Conservation (phyloP, 2,113 vertebrate species). For the Oryzias melastigma region DNA sequence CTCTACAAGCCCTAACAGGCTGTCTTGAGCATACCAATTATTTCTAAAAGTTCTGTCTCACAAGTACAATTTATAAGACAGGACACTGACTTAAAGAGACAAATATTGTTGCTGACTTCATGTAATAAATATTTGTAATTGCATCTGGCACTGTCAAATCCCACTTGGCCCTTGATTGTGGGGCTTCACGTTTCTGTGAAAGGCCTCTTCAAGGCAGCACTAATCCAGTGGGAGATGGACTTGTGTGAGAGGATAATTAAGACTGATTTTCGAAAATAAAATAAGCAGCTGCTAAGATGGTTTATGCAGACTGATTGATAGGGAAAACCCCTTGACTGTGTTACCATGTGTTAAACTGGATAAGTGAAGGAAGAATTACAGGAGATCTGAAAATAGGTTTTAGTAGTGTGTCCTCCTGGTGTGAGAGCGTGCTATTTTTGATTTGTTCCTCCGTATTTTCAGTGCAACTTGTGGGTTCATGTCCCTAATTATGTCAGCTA, state of each 20-base stretch:
- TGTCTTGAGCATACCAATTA: conserved; percentile 33
- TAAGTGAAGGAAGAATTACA: not conserved
- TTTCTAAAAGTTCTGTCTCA: conserved; percentile 21
- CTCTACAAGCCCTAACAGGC: conserved; percentile 26
- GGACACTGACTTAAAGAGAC: conserved; percentile 18
- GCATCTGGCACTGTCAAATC: conserved; percentile 5
- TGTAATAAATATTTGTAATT: conserved; percentile 36
- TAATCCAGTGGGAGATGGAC: not conserved
- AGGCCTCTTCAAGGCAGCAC: not conserved
- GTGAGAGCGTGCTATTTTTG: too few species aligned
- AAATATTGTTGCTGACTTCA: conserved; percentile 36
- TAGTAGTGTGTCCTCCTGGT: not conserved
- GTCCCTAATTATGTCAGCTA: too few species aligned
- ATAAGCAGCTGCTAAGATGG: not conserved
- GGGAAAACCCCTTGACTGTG: not conserved
- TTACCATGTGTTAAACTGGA: not conserved
- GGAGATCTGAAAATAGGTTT: not conserved
- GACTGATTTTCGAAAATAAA: not conserved
- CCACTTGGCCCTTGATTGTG: not conserved
- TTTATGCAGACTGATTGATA: not conserved
- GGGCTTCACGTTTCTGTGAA: conserved; percentile 1
- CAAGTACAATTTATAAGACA: conserved; percentile 22
- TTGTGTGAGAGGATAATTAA: conserved; percentile 12
- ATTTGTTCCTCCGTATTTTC: too few species aligned
- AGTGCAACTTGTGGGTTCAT: too few species aligned